Evolutionary conservation across 2,113 vertebrate genomes (phyloP), one percentile per base, ranked within the genome.

Genomic region (Mola mola): DNA sequence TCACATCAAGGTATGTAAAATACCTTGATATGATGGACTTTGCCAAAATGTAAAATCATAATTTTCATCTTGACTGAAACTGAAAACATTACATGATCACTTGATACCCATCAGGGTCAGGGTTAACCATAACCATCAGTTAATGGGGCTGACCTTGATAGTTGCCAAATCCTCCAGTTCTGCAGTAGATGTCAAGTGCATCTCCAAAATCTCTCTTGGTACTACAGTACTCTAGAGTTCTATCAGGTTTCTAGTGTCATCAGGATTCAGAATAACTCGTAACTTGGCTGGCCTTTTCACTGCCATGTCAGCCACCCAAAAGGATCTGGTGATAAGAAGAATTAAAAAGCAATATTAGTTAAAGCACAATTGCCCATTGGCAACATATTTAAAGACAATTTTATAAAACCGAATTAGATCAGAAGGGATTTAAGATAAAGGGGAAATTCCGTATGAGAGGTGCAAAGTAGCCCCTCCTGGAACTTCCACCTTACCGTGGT

Each of bases 171-270:
- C 12, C 0, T 52, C 61, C 44, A 47, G 53, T 59, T 59, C 46
- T 0, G 5, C 17, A 26, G 60, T 38, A 34, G 40, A 73, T 66
- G 53, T 66, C 36, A 73, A 57, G 10, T 34, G 26, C 43, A 56
- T 49, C 59, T 19, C 41, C 48, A 29, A 64, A 71, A 44, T 72
- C 41, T 36, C 6, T 66, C 55, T 41, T 60, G 47, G 55, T 47
- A 60, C 24, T 73, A 48, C 29, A 60, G 61, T 53, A 28, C 17
- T 42, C 59, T 49, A 42, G 43, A 57, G 36, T 56, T 25, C 50
- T 34, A 58, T 15, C 4, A 49, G 11, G 29, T 56, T 55, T 4
- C 15, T 62, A 20, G 57, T 40, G 58, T 63, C 34, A 42, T 62
- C 44, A 17, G 21, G 51, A 44, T 24, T 65, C 11, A 58, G 8